Base-by-base conservation (phyloP, 2,888 invertebrate species). In the Perdita meconis region DNA sequence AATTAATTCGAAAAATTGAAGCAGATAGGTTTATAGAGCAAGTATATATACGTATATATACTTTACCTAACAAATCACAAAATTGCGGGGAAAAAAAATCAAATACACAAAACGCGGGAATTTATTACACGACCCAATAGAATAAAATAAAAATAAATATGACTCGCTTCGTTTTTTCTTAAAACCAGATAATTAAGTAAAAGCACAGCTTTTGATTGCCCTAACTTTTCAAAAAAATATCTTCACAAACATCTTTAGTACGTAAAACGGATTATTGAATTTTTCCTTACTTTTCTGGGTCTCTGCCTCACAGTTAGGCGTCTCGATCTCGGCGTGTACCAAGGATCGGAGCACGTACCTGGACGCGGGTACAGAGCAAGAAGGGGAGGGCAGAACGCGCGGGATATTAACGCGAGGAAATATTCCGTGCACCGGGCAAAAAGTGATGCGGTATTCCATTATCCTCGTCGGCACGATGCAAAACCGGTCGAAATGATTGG, bases 401-500 rank as follows among this genome's bases (percentile, higher is more conserved):
- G 84, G n/a, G 82, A 86, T 87, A 89, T 89, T 88, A 90, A 89
- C 86, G 86, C 83, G 86, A 87, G 87, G 88, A 89, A 88, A 88
- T 89, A 89, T 90, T 88, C 87, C 81, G 86, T 88, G 85, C 86
- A 87, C 81, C 84, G 82, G n/a, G 87, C 88, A 90, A 90, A 90
- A 90, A 90, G 85, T 89, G 86, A 89, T 87, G 89, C 87, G 87
- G 87, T 89, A 89, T 89, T 90, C 89, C 89, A 89, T 89, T 89
- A 89, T 89, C 86, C 89, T 89, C 87, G 85, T 84, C 85, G 84
- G 86, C 78, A 79, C 85, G 87, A 89, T 88, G 89, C 89, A 88
- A 91, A 90, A 91, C 89, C 90, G 90, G 89, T 89, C 88, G 88
- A 91, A 90, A 91, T 89, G 89, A 91, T 91, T 90, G 89, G 88